A percentile compares a stretch with the other conserved stretches of the same genome.
Conservation (phyloP, 2,113 vertebrate genomes). For the Tupaia chinensis region DNA sequence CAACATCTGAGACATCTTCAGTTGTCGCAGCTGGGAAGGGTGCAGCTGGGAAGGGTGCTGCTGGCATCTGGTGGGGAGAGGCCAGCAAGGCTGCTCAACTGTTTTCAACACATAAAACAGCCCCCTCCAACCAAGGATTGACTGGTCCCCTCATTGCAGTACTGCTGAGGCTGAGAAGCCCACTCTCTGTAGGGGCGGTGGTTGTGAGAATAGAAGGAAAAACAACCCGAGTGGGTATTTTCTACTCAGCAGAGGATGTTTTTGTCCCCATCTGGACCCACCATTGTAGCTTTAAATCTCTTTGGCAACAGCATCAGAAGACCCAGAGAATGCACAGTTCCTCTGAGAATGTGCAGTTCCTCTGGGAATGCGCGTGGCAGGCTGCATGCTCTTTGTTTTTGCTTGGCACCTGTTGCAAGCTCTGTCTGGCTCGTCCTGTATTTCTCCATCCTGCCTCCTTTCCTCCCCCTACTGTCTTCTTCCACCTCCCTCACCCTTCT, state of each 20-base stretch:
- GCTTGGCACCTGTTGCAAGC: accelerated
- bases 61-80: background rate
- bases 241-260: background rate
- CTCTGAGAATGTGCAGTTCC: background rate
- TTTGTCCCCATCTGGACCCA: background rate
- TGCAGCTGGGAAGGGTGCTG: background rate
- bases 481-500: too few relatives aligned
- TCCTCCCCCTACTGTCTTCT: background rate
- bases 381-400: background rate
- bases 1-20: background rate
- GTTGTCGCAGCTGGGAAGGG: too few relatives aligned
- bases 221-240: background rate
- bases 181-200: background rate
- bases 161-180: background rate
- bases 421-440: background rate
- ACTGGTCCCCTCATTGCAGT: background rate
- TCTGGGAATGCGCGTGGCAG: background rate
- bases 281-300: background rate
- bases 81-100: background rate
- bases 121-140: background rate
- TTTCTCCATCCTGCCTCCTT: background rate
- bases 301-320: background rate
- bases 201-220: background rate
- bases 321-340: background rate
- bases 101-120: background rate